These are phyloP conservation scores for Doryteuthis pealeii DNA, from an alignment of 1,140 invertebrate genomes.

Conservation along the genomic window DNA sequence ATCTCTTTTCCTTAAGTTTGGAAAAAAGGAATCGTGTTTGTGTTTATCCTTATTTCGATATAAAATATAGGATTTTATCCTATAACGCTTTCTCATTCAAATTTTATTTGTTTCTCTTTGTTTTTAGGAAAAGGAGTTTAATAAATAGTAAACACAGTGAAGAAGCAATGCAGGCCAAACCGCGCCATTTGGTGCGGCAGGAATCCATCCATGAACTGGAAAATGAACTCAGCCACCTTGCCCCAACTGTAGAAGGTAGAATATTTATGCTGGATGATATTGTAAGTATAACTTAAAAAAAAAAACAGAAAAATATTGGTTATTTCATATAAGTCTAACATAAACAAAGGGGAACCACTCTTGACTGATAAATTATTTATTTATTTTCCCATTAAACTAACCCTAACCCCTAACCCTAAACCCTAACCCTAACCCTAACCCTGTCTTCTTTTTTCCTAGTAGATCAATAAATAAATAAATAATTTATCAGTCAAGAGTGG, in stretches of 20 bases:
- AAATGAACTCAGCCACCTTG: conserved; percentile 33
- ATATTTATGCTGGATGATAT: conserved; percentile 44
- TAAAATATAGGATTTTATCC: not conserved
- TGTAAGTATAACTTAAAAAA: conserved; percentile 27
- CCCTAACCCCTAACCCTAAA: too few relatives aligned
- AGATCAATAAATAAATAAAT: too few relatives aligned
- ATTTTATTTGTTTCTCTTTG: not conserved
- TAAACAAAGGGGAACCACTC: too few relatives aligned
- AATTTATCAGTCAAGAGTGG: too few relatives aligned
- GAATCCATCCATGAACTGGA: conserved; percentile 46
- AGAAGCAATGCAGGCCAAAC: conserved; percentile 11
- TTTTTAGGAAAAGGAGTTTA: conserved; percentile 34
- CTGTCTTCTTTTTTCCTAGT: too few relatives aligned
- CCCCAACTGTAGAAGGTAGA: conserved; percentile 43
- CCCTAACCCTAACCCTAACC: too few relatives aligned
- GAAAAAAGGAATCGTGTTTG: too few relatives aligned
- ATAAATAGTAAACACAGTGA: conserved; percentile 21
- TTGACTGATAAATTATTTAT: too few relatives aligned
- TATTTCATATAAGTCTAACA: too few relatives aligned
- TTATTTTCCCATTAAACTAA: too few relatives aligned
- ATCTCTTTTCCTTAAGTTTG: too few relatives aligned
- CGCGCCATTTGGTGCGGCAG: conserved; percentile 35
- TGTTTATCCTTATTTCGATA: not conserved
- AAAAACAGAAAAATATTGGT: too few relatives aligned
- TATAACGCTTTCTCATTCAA: not conserved